These are phyloP conservation scores for Drosophila quadrilineata DNA, from an alignment of 1,140 invertebrate species.

Conservation along the genomic window DNA sequence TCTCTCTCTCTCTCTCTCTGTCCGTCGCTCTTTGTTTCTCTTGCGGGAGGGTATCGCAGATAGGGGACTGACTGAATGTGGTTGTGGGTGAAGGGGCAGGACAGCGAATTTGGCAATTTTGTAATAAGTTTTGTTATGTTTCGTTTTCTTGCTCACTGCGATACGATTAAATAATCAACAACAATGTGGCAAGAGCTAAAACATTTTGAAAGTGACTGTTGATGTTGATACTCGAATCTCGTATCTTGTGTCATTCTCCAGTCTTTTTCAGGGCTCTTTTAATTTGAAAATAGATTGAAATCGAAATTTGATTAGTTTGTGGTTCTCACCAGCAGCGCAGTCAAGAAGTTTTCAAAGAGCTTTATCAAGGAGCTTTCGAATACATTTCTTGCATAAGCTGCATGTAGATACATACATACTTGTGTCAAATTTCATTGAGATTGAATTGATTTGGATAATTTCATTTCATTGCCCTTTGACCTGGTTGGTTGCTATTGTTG, in stretches of 20 bases:
- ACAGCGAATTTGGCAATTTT: slow-evolving; percentile 64
- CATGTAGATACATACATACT: no score
- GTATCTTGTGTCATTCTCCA: slow-evolving; percentile 38
- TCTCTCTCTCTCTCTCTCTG: no score
- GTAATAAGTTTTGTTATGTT: slow-evolving; percentile 60
- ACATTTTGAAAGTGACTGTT: slow-evolving; percentile 41
- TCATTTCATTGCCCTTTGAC: slow-evolving; percentile 19
- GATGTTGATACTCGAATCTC: no score
- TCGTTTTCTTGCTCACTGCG: slow-evolving; percentile 41
- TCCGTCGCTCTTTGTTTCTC: no score
- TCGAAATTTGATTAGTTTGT: slow-evolving; percentile 9
- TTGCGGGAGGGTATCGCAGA: background rate
- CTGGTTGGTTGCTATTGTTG: background rate
- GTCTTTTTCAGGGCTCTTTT: slow-evolving; percentile 3
- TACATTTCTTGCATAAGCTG: no score
- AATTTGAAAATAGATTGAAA: no score
- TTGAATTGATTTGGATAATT: slow-evolving; percentile 6
- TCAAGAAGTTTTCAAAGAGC: no score
- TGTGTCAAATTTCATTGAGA: no score
- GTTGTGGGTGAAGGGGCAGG: background rate
- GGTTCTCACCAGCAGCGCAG: no score
- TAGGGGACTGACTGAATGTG: background rate
- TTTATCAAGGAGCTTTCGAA: no score
- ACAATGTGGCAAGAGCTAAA: slow-evolving; percentile 57
- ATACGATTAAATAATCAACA: slow-evolving; percentile 75